phyloP scores from a whole-genome alignment of 2,797 vertebrate genomes.

The Arnoldichthys spilopterus region DNA sequence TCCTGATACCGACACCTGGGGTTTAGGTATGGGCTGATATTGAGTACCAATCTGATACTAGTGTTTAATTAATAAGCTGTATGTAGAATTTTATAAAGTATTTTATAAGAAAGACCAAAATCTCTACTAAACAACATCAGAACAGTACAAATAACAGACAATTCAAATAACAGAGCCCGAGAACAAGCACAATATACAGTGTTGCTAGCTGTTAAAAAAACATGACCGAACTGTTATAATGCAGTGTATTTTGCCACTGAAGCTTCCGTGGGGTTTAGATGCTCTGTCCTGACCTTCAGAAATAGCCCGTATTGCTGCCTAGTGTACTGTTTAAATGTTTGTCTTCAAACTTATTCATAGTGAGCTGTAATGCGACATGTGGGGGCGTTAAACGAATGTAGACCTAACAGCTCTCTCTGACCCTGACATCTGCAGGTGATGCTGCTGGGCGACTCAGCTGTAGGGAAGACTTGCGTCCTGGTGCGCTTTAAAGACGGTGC shows the following conservation, averaged over 20 bases:
- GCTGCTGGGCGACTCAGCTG: constrained; percentile 96
- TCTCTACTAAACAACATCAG: neutral
- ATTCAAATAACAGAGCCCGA: neutral
- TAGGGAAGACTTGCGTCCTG: constrained; percentile 98
- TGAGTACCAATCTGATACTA: too few relatives aligned
- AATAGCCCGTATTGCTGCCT: neutral
- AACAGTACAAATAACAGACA: neutral
- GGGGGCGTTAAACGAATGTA: neutral
- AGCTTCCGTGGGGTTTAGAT: neutral
- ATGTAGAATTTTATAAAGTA: too few relatives aligned
- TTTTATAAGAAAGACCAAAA: neutral
- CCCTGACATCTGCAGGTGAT: constrained; percentile 85
- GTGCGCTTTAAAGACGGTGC: constrained; percentile 96
- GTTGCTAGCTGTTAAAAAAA: too few relatives aligned
- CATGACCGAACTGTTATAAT: neutral
- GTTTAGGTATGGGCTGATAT: too few relatives aligned
- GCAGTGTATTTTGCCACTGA: neutral
- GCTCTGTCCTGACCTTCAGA: neutral
- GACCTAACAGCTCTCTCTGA: constrained; percentile 55
- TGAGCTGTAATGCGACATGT: constrained; percentile 3
- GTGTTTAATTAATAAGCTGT: too few relatives aligned
- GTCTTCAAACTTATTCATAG: neutral
- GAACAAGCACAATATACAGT: neutral
- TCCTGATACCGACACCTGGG: too few relatives aligned
- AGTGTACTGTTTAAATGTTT: neutral